A percentile compares a stretch with the other conserved stretches of the same genome.
These are phyloP conservation scores for Heptranchias perlo DNA, from an alignment of 2,113 vertebrate genomes.

Conservation along the genomic window DNA sequence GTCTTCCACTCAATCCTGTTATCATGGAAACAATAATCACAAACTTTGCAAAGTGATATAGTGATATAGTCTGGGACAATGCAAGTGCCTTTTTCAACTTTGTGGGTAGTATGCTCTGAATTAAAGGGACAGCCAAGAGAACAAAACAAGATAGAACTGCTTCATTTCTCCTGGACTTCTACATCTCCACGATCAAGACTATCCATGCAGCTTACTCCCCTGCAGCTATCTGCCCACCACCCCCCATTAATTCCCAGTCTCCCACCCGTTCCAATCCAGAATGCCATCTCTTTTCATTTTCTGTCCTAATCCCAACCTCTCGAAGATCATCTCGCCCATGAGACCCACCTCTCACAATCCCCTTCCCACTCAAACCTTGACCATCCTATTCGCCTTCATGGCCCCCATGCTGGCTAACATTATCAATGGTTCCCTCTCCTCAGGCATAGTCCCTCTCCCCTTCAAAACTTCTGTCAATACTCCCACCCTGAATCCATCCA, in stretches of 20 bases:
- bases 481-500: too few relatives aligned
- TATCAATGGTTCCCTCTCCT: too few relatives aligned
- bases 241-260: background rate
- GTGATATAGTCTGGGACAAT: background rate
- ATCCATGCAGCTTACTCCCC: background rate
- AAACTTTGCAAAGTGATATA: background rate
- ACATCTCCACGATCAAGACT: background rate
- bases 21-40: background rate
- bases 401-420: too few relatives aligned
- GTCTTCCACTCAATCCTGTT: background rate
- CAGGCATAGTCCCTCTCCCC: too few relatives aligned
- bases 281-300: too few relatives aligned
- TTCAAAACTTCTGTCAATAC: too few relatives aligned
- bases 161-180: background rate
- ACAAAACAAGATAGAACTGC: background rate
- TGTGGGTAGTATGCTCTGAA: background rate
- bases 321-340: too few relatives aligned
- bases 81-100: background rate
- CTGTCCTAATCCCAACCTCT: too few relatives aligned
- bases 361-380: too few relatives aligned
- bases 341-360: too few relatives aligned
- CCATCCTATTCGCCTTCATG: too few relatives aligned
- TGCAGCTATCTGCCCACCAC: background rate
- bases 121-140: background rate
- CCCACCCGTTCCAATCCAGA: too few relatives aligned